Evolutionary conservation across 2,888 invertebrate genomes (phyloP).

Genomic region (Idaea dimidiata): DNA sequence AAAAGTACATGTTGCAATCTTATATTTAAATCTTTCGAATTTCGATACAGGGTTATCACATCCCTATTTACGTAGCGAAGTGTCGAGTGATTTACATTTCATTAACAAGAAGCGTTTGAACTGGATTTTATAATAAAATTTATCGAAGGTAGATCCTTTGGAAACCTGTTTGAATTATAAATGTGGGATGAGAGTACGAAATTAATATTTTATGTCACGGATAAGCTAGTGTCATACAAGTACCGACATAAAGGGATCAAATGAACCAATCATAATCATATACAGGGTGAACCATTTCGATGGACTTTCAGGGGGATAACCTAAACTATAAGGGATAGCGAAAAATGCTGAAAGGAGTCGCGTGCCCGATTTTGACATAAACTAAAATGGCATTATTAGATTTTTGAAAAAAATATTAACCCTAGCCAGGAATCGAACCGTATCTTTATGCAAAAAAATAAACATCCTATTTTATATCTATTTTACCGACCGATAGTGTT

Average conservation of each 20-base stretch:
- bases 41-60: not conserved
- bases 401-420: too few relatives aligned
- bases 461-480: too few relatives aligned
- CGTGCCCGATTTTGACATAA: too few relatives aligned
- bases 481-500: too few relatives aligned
- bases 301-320: too few relatives aligned
- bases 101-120: slow-evolving; percentile 48
- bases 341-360: too few relatives aligned
- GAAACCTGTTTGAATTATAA: slow-evolving; percentile 57
- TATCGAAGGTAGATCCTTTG: slow-evolving; percentile 56
- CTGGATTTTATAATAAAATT: slow-evolving; percentile 52
- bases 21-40: not conserved
- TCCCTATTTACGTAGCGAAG: slow-evolving; percentile 15
- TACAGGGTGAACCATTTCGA: too few relatives aligned
- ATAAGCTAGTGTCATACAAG: slow-evolving; percentile 21
- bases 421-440: too few relatives aligned
- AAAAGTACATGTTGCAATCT: not conserved
- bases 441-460: too few relatives aligned
- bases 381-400: too few relatives aligned
- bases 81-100: slow-evolving; percentile 53
- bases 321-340: too few relatives aligned
- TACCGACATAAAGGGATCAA: slow-evolving; percentile 2
- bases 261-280: not conserved
- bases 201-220: slow-evolving; percentile 53
- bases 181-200: slow-evolving; percentile 39